A percentile compares a stretch with the other conserved stretches of the same genome.
Conservation (phyloP, 2,797 vertebrate species). For the Cyprinella venusta region DNA sequence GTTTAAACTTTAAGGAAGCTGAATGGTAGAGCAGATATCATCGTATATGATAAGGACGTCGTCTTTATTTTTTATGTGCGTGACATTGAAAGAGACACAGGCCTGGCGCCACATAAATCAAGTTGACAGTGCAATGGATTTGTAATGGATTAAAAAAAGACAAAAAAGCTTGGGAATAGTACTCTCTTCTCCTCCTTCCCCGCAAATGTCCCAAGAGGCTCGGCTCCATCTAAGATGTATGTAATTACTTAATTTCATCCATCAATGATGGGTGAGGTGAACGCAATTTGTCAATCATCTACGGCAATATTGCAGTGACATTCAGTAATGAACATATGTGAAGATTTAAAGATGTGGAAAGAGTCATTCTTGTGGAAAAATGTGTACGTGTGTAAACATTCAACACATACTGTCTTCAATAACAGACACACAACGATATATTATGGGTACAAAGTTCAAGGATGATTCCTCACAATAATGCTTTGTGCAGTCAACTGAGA, state of each 20-base stretch:
- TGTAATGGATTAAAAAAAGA: slow-evolving; percentile 78
- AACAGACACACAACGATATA: background rate
- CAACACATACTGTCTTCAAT: background rate
- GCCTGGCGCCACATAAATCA: slow-evolving; percentile 81
- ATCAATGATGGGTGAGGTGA: slow-evolving; percentile 67
- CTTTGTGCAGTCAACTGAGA: background rate
- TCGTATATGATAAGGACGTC: slow-evolving; percentile 78
- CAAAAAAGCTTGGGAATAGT: slow-evolving; percentile 51
- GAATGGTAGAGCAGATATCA: slow-evolving; percentile 78
- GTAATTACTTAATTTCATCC: slow-evolving; percentile 78
- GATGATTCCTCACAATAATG: slow-evolving; percentile 5
- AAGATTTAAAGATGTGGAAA: background rate
- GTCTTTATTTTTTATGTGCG: slow-evolving; percentile 77
- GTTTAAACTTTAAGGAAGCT: slow-evolving; percentile 72
- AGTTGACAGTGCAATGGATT: slow-evolving; percentile 79
- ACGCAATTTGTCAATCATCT: slow-evolving; percentile 64
- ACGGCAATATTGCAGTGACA: slow-evolving; percentile 17
- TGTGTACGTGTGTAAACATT: background rate
- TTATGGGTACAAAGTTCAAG: slow-evolving; percentile 8
- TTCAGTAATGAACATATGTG: slow-evolving; percentile 19
- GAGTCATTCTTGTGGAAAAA: slow-evolving; percentile 13
- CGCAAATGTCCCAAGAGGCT: slow-evolving; percentile 70
- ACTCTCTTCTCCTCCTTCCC: slow-evolving; percentile 52
- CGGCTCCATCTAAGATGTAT: slow-evolving; percentile 74
- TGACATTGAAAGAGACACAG: slow-evolving; percentile 78